Evolutionary conservation across 2,113 vertebrate genomes (phyloP), one percentile per base, ranked within the genome.

Genomic region (Atlantisia rogersi): DNA sequence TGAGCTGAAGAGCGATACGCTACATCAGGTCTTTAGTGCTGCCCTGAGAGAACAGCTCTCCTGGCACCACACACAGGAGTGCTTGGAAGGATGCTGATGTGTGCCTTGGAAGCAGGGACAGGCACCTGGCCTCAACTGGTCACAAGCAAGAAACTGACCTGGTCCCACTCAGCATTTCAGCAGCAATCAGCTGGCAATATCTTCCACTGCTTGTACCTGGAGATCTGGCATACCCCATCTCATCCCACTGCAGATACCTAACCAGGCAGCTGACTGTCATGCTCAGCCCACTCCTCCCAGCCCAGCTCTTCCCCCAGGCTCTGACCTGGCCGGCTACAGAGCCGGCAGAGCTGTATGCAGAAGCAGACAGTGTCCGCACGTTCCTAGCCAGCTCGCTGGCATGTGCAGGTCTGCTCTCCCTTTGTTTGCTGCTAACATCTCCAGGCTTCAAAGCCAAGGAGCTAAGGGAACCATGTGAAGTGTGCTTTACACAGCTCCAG

Each of bases 71-170:
- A 17, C 0, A 2, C 0, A 26, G 14, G 7, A 29, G 32, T 50
- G 42, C n/a, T 63, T 31, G 26, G n/a, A 13, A 44, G 42, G 8
- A 5, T 8, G 9, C 4, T 14, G 4, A 1, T 2, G 2, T 3
- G 12, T 24, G 44, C n/a, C 40, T 35, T 37, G 29, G 68, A 32
- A 86, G 65, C 40, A 24, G 13, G 9, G 53, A 55, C 37, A 63
- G 53, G 44, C 56, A 53, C 8, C 18, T 24, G 25, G 15, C 35
- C 68, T 25, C 2, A 44, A 2, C 2, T 0, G 7, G 2, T 11
- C 59, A 26, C 22, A 48, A 55, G 52, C 17, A 68, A 77, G 32
- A 73, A 70, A 68, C 8, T 16, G 16, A 39, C 42, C 46, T 5
- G 17, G 37, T 67, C 44, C 31, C 39, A 22, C 52, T 32, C 35